Base-by-base conservation (phyloP, 2,888 invertebrate species). In the Parthenolecanium corni region DNA sequence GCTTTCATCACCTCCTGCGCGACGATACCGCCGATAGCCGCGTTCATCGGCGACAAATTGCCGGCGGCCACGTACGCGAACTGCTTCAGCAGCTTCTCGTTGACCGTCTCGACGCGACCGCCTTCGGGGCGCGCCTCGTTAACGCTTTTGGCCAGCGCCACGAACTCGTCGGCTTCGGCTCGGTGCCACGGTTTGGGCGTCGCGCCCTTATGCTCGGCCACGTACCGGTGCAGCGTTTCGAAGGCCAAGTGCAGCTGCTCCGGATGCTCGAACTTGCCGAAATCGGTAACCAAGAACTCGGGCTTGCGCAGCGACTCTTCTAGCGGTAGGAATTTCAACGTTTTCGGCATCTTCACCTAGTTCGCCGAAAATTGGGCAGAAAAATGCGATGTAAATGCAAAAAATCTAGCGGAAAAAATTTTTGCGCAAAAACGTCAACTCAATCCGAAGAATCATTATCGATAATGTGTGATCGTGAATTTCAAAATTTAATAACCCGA, bases 1-100 rank as follows among this genome's bases (percentile, higher is more conserved):
- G 94, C 95, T 77, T 98, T 98, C 86, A 98, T 85, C n/a, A 89
- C 94, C 77, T 98, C 98, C 76, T 98, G 98, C 23, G 97, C 97
- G 4, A 96, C 90, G 62, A 96, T 82, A 20, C 98, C 97, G 54
- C 98, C 98, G 69, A 97, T 86, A 0, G 89, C 86, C 0, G 94
- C 93, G 72, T 92, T 89, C 76, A 98, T 83, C 0, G 97, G 95
- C 72, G 86, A 87, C 36, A 90, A 74, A 70, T 87, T 85, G 2
- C 92, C 93, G 4, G 84, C 76, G 51, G 83, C 82, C 14, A 84
- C 79, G 75, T 89, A 89, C 23, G 91, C 81, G 75, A 96, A 91
- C 42, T 80, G 82, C 64, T 80, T 78, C 65, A 91, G 70, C 14
- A 92, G 71, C 40, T 82, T 79, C 31, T 75, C 76, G 71, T 85